phyloP scores from a whole-genome alignment of 2,113 vertebrate species.

The Dicaeum eximium region DNA sequence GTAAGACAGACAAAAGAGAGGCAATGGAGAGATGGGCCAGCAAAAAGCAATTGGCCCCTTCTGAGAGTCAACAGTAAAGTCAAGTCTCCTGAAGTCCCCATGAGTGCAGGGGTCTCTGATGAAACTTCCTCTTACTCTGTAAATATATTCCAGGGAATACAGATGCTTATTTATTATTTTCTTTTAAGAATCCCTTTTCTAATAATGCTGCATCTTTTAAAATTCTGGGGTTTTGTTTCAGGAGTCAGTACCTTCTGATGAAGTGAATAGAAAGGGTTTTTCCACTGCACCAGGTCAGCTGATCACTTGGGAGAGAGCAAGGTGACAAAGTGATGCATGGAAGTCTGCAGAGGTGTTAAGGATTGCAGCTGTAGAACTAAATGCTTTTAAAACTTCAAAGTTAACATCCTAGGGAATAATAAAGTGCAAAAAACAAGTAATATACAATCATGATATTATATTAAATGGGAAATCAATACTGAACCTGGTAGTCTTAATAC shows the following conservation, averaged over 20 bases:
- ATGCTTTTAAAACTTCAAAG: conserved; percentile 58
- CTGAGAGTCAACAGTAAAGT: not conserved
- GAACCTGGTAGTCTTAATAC: conserved; percentile 1
- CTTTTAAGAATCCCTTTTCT: not conserved
- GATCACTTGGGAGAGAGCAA: not conserved
- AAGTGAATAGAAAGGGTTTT: not conserved
- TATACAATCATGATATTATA: conserved; percentile 51
- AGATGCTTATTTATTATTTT: not conserved
- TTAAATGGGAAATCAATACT: conserved; percentile 63
- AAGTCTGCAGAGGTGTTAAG: conserved; percentile 15
- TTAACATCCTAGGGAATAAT: conserved; percentile 55
- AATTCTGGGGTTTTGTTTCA: not conserved
- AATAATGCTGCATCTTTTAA: not conserved
- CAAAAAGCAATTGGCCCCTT: not conserved
- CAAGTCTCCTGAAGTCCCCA: not conserved
- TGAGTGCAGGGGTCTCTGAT: not conserved
- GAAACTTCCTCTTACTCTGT: not conserved
- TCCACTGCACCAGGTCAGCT: not conserved
- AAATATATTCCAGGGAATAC: not conserved
- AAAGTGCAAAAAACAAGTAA: conserved; percentile 53
- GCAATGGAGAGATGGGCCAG: not conserved
- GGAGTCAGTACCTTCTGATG: not conserved
- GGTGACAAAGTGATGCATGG: conserved; percentile 18
- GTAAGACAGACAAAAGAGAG: not conserved
- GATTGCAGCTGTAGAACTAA: conserved; percentile 46